Percentiles rank a stretch among this genome's conserved stretches.
Conservation (phyloP, 2,113 vertebrate genomes). For the Coreoperca whiteheadi region DNA sequence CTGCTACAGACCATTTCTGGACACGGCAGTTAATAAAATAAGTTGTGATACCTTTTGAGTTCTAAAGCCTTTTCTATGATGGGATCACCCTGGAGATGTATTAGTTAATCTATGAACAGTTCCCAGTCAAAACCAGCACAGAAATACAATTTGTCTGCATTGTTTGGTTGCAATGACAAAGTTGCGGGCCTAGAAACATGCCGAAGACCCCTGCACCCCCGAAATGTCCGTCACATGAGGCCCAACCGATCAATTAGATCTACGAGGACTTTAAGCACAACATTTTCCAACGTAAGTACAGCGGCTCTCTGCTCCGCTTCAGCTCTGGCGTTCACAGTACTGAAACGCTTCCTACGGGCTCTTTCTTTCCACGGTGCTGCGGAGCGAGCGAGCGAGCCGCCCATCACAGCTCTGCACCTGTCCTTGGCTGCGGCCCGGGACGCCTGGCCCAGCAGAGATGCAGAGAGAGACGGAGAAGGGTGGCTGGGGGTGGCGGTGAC, state of each 20-base stretch:
- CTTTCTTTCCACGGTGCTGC: neutral
- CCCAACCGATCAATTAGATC: neutral
- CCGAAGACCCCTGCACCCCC: too few relatives aligned
- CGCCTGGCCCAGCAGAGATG: slow-evolving; percentile 12
- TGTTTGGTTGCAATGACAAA: too few relatives aligned
- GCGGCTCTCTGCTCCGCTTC: neutral
- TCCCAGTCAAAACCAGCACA: too few relatives aligned
- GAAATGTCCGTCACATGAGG: too few relatives aligned
- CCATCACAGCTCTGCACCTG: slow-evolving; percentile 24
- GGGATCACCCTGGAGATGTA: neutral
- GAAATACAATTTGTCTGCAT: too few relatives aligned
- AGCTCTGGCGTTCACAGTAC: neutral
- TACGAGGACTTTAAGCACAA: too few relatives aligned
- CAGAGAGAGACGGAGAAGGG: neutral
- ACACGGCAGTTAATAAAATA: too few relatives aligned
- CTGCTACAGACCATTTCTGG: too few relatives aligned
- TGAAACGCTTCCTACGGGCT: neutral
- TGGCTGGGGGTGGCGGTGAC: neutral
- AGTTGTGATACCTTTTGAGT: too few relatives aligned
- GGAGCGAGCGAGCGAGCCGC: slow-evolving; percentile 4
- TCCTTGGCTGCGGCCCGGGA: slow-evolving; percentile 31
- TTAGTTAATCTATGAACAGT: neutral
- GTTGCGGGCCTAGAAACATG: neutral
- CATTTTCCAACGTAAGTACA: neutral
- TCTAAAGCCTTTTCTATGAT: neutral